Conservation (phyloP, 1,140 invertebrate genomes). For the Drosophila santomea region DNA sequence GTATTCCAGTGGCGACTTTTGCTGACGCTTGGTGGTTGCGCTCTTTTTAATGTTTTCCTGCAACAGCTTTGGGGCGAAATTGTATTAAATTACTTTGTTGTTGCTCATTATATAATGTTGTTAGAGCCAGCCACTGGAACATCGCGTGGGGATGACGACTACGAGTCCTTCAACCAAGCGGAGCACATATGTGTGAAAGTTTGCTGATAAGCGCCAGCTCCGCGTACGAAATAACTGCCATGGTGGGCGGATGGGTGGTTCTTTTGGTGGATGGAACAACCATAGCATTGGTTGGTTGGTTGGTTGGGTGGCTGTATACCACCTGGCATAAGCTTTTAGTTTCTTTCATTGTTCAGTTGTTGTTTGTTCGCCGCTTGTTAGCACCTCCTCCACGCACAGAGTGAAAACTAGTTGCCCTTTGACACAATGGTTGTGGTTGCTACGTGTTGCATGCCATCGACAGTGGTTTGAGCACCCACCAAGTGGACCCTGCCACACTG, state of each 20-base stretch:
- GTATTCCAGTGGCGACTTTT: conserved; percentile 31
- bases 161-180: conserved; percentile 18
- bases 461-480: conserved; percentile 12
- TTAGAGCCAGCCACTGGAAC: conserved; percentile 70
- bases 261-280: neutral
- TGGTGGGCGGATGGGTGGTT: neutral
- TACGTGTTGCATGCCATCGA: conserved; percentile 70
- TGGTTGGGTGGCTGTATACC: neutral
- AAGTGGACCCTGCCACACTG: neutral
- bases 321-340: conserved; percentile 51
- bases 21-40: neutral
- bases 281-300: neutral
- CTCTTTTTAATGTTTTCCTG: conserved; percentile 52
- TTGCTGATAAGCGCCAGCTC: conserved; percentile 40
- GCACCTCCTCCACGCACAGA: conserved; percentile 1
- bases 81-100: conserved; percentile 83
- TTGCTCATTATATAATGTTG: conserved; percentile 81
- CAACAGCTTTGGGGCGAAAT: conserved; percentile 64
- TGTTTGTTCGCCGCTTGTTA: conserved; percentile 21
- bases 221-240: conserved; percentile 32
- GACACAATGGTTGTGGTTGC: conserved; percentile 33
- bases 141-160: conserved; percentile 23
- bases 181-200: conserved; percentile 47
- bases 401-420: conserved; percentile 33
- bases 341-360: conserved; percentile 21